Evolutionary conservation across 2,888 invertebrate species (phyloP).

Genomic region (Dendrolimus houi): DNA sequence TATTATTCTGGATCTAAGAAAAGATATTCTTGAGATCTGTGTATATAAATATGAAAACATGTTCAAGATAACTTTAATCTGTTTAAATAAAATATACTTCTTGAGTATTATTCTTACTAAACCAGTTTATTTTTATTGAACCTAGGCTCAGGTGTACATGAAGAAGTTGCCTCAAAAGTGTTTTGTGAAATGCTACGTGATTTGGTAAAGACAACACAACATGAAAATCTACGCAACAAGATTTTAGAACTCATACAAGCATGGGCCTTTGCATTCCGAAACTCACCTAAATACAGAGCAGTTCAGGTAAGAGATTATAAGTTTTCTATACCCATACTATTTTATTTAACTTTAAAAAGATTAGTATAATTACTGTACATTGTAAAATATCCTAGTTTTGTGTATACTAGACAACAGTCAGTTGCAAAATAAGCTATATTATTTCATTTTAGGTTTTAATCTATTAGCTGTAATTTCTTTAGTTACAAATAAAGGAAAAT

Average conservation of each 20-base stretch:
- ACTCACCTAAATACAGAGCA: constrained; percentile 90
- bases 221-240: constrained; percentile 89
- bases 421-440: too few relatives aligned
- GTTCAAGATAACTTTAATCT: too few relatives aligned
- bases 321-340: background rate
- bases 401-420: too few relatives aligned
- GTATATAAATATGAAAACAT: too few relatives aligned
- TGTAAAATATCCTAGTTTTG: too few relatives aligned
- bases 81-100: too few relatives aligned
- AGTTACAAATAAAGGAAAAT: too few relatives aligned
- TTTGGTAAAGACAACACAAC: constrained; percentile 87
- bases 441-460: too few relatives aligned
- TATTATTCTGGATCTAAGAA: too few relatives aligned
- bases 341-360: background rate
- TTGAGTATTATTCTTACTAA: background rate
- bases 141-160: constrained; percentile 86
- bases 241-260: constrained; percentile 96
- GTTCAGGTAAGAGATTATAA: constrained; percentile 80
- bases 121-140: constrained; percentile 2
- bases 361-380: too few relatives aligned
- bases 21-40: too few relatives aligned
- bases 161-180: constrained; percentile 92
- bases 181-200: constrained; percentile 97
- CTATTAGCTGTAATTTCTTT: too few relatives aligned
- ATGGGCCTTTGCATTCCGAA: constrained; percentile 98